phyloP scores from a whole-genome alignment of 2,113 vertebrate species.

The Sprattus sprattus region DNA sequence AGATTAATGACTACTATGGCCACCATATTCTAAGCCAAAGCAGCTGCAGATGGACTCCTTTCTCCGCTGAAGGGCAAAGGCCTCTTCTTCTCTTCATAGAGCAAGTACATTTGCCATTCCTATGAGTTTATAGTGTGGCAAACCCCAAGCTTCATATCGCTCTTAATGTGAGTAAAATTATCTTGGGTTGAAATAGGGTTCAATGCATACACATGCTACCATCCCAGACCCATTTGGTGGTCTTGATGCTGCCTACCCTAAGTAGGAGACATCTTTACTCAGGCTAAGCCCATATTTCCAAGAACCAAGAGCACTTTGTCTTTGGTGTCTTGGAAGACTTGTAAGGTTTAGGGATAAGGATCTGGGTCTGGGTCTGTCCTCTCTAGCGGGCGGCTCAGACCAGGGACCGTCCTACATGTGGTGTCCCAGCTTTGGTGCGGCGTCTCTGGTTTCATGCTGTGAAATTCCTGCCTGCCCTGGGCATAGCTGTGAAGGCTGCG shows the following conservation, averaged over 20 bases:
- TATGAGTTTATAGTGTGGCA: neutral
- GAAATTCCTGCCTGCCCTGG: constrained; percentile 69
- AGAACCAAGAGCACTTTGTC: neutral
- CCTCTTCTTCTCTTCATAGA: constrained; percentile 6
- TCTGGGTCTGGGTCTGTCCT: constrained; percentile 1
- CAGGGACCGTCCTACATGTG: constrained; percentile 40
- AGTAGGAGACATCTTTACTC: neutral
- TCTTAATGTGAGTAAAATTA: neutral
- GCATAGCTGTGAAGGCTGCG: constrained; percentile 76
- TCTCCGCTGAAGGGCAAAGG: neutral
- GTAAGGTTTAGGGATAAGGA: neutral
- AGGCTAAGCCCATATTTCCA: neutral
- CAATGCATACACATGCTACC: neutral
- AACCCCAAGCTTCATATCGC: neutral
- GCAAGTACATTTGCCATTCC: constrained; percentile 25
- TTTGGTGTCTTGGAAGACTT: constrained; percentile 2
- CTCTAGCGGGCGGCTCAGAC: constrained; percentile 58
- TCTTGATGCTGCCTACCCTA: neutral
- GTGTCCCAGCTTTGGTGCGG: constrained; percentile 45
- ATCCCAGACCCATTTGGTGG: neutral
- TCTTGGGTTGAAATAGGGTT: neutral
- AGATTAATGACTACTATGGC: constrained; percentile 61
- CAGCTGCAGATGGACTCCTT: constrained; percentile 38
- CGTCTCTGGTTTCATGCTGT: constrained; percentile 69
- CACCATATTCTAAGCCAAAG: constrained; percentile 36